Base-by-base conservation (phyloP, 1,140 invertebrate species). In the Ceratitis capitata region DNA sequence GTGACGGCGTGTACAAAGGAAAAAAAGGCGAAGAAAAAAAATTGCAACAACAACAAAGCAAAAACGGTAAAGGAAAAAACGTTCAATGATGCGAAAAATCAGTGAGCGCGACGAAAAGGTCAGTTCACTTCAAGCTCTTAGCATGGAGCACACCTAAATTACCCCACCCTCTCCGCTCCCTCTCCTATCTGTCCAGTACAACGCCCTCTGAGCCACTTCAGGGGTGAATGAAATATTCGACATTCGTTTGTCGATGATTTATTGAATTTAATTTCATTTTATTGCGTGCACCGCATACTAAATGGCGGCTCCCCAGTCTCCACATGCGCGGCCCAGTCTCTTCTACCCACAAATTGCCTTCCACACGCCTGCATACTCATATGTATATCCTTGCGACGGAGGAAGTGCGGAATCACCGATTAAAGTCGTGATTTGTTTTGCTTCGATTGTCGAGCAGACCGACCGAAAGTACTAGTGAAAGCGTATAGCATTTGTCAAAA, bases 231-330 rank as follows among this genome's bases (percentile, higher is more conserved):
- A 78, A 78, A 42, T 45, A 39, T 78, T 42, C 39, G 35, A 16
- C 69, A 78, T 45, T 45, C 69, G 35, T 78, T 78, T 78, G 39
- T 47, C 69, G 69, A 78, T 78, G 69, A 78, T 78, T 78, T 78
- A 78, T 78, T 26, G 69, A 78, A 78, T 78, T 78, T 78, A 78
- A 78, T 78, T 78, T 78, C 69, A 78, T 78, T 78, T 45, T 42
- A 78, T 78, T 78, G 69, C 69, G 69, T 47, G 69, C 4, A 23
- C 19, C 39, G 42, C 69, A 78, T 78, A 78, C n/a, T 23, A 32
- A 78, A 78, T 78, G 69, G 26, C 16, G 47, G 7, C 7, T 32
- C 23, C 6, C 51, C 9, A 47, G 58, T 23, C 26, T 23, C 64
- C n/a, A 1, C 19, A 19, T 19, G 19, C 53, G 14, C 16, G n/a